Conservation (phyloP, 2,797 vertebrate species). For the Loriculus beryllinus region DNA sequence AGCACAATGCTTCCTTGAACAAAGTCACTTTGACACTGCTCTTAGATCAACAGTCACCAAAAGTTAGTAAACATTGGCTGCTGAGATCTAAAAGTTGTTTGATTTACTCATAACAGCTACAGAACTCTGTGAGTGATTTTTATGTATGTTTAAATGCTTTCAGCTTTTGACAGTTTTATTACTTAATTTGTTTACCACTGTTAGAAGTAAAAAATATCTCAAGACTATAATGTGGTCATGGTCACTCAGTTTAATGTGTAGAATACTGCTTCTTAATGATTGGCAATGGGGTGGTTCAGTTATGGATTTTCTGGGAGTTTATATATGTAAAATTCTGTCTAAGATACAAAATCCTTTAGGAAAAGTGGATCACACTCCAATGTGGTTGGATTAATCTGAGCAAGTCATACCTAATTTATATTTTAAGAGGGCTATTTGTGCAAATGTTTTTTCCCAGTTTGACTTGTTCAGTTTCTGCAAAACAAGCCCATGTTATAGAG, state of each 20-base stretch:
- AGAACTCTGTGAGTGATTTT: neutral
- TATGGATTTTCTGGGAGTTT: neutral
- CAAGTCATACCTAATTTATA: neutral
- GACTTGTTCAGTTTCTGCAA: neutral
- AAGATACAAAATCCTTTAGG: neutral
- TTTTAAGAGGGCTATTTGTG: neutral
- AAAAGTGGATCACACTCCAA: neutral
- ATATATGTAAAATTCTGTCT: neutral
- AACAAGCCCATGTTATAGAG: neutral
- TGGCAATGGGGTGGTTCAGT: neutral
- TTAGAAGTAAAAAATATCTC: neutral
- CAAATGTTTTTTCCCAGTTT: neutral
- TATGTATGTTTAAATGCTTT: neutral
- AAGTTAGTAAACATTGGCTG: neutral
- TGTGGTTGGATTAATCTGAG: neutral
- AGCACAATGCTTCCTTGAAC: neutral
- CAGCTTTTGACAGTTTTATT: neutral
- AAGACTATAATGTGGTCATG: neutral
- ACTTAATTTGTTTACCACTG: neutral
- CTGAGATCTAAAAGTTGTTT: neutral
- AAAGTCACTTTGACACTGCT: neutral
- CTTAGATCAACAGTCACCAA: neutral
- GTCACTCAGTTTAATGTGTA: neutral
- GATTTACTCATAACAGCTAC: accelerated
- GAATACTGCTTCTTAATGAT: neutral